phyloP scores from a whole-genome alignment of 2,888 invertebrate genomes.

The Ormyrus nitidulus region DNA sequence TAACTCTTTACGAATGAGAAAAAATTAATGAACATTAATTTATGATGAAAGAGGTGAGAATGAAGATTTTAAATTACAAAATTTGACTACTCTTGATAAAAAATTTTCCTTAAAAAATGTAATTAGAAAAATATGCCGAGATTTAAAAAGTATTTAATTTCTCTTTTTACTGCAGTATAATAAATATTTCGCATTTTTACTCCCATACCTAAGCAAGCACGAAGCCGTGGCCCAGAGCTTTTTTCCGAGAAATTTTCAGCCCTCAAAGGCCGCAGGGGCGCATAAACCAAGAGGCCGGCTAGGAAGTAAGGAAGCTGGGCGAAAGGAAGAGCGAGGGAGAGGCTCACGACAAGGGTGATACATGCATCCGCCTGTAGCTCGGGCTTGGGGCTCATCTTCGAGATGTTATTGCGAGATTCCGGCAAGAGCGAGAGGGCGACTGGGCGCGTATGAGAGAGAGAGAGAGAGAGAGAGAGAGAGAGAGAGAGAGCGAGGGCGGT shows the following conservation, averaged over 20 bases:
- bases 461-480: background rate
- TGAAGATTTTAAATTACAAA: no score
- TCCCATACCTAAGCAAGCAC: background rate
- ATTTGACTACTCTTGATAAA: no score
- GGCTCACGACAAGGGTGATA: slow-evolving; percentile 11
- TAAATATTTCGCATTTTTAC: no score
- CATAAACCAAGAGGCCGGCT: background rate
- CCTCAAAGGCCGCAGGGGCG: background rate
- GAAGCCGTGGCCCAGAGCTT: background rate
- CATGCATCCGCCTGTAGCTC: slow-evolving; percentile 15
- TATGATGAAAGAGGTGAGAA: no score
- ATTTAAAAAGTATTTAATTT: no score
- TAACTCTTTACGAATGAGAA: no score
- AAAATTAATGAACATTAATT: no score
- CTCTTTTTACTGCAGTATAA: no score
- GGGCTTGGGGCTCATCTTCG: slow-evolving; percentile 67
- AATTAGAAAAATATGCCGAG: no score
- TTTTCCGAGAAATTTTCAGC: background rate
- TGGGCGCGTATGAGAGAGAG: no score
- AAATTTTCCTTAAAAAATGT: no score
- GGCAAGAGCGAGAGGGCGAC: background rate
- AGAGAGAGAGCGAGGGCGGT: slow-evolving; percentile 27
- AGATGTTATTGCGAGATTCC: slow-evolving; percentile 68
- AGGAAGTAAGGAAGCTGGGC: background rate
- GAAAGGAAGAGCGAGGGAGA: background rate